Evolutionary conservation across 2,797 vertebrate species (phyloP).

Genomic region (Knipowitschia caucasica): DNA sequence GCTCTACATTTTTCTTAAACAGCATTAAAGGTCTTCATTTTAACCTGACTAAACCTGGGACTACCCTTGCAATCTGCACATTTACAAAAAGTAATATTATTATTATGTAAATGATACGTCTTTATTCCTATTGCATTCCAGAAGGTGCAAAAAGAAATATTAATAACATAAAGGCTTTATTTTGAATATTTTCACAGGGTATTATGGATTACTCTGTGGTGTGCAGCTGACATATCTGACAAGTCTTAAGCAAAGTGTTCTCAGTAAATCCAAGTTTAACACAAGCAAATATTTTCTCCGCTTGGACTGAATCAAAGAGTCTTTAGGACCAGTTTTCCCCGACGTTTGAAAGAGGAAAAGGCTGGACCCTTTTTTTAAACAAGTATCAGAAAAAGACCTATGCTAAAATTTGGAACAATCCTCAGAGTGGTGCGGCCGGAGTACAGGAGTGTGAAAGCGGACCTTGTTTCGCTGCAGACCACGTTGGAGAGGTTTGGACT

Average conservation of each 20-base stretch:
- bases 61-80: no score
- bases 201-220: background rate
- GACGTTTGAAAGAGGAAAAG: slow-evolving; percentile 58
- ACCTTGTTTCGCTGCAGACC: slow-evolving; percentile 73
- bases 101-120: no score
- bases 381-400: slow-evolving; percentile 33
- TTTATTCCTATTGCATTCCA: no score
- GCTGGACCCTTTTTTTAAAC: slow-evolving; percentile 40
- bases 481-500: slow-evolving; percentile 63
- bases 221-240: slow-evolving; percentile 23
- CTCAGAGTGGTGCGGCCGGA: slow-evolving; percentile 64
- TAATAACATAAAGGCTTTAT: background rate
- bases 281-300: slow-evolving; percentile 61
- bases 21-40: no score
- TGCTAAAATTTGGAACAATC: slow-evolving; percentile 69
- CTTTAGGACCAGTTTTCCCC: slow-evolving; percentile 57
- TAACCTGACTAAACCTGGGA: no score
- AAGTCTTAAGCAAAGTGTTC: slow-evolving; percentile 42
- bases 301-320: slow-evolving; percentile 62
- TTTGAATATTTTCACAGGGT: background rate
- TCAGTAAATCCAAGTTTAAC: slow-evolving; percentile 61
- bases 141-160: background rate
- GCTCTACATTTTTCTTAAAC: no score
- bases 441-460: slow-evolving; percentile 70
- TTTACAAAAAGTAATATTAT: no score